Percentiles rank a stretch among this genome's conserved stretches.
Evolutionary conservation across 2,888 invertebrate species (phyloP).

Genomic region (Acleris emargana): DNA sequence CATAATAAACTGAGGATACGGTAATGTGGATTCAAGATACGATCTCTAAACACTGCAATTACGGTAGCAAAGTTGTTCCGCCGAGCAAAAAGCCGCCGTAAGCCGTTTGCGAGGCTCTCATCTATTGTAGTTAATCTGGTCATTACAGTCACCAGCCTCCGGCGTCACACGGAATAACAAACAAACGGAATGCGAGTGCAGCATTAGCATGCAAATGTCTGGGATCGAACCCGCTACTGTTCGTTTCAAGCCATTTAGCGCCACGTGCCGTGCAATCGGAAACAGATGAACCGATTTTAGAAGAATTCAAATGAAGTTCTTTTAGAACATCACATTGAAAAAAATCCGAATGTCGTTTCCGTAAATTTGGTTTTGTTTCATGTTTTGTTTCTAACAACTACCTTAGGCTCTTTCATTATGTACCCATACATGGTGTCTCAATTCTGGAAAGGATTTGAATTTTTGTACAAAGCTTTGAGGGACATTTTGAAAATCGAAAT

Average conservation of each 20-base stretch:
- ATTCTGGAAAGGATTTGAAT: no score
- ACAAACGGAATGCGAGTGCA: constrained; percentile 29
- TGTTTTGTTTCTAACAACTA: no score
- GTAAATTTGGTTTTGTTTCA: background rate
- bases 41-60: no score
- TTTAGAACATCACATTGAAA: background rate
- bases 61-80: background rate
- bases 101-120: background rate
- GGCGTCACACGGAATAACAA: constrained; percentile 21
- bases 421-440: no score
- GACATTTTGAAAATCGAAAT: no score
- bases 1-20: background rate
- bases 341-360: background rate
- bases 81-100: background rate
- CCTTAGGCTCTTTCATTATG: no score
- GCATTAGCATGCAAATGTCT: constrained; percentile 31
- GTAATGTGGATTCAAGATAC: no score
- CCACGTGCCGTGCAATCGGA: constrained; percentile 10
- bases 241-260: constrained; percentile 20
- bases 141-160: constrained; percentile 7
- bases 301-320: background rate
- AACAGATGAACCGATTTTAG: background rate
- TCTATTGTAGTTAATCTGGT: constrained; percentile 7
- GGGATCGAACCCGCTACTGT: constrained; percentile 26
- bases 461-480: no score